Percentiles rank a stretch among this genome's conserved stretches.
Evolutionary conservation across 2,888 invertebrate species (phyloP).

Genomic region (Suillia variegata): DNA sequence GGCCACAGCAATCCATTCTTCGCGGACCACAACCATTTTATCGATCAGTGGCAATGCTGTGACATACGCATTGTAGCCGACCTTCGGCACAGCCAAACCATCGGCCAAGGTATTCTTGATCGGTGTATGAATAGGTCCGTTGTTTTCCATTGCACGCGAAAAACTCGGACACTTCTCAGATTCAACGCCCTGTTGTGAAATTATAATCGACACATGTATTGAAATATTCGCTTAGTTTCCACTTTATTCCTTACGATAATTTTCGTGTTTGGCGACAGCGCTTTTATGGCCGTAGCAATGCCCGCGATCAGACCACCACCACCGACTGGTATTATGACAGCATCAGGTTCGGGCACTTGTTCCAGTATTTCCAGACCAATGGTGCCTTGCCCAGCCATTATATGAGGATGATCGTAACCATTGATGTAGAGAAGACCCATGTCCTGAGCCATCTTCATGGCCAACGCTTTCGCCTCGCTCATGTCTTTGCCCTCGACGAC

Average conservation of each 20-base stretch:
- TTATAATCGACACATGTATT: neutral
- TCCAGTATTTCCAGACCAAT: constrained; percentile 91
- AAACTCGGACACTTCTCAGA: constrained; percentile 91
- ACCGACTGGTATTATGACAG: constrained; percentile 89
- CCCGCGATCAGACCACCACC: constrained; percentile 91
- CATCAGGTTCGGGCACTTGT: constrained; percentile 86
- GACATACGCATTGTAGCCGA: constrained; percentile 83
- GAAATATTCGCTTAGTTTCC: neutral
- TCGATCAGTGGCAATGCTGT: constrained; percentile 77
- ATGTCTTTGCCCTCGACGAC: constrained; percentile 77
- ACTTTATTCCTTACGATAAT: constrained; percentile 76
- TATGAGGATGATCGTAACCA: constrained; percentile 94
- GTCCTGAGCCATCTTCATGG: constrained; percentile 76
- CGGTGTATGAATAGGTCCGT: constrained; percentile 71
- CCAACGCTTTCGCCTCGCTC: constrained; percentile 81
- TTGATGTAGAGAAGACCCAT: constrained; percentile 81
- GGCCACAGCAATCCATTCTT: constrained; percentile 82
- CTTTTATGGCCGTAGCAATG: constrained; percentile 86
- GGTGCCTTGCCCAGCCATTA: constrained; percentile 95
- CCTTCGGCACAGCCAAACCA: constrained; percentile 85
- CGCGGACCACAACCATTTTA: constrained; percentile 79
- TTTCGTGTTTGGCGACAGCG: constrained; percentile 78
- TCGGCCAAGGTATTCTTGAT: constrained; percentile 82
- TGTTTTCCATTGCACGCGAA: constrained; percentile 71
- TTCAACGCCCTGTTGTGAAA: constrained; percentile 77